Percentiles rank a stretch among this genome's conserved stretches.
These are phyloP conservation scores for Saccostrea echinata DNA, from an alignment of 1,140 invertebrate species.

Conservation along the genomic window DNA sequence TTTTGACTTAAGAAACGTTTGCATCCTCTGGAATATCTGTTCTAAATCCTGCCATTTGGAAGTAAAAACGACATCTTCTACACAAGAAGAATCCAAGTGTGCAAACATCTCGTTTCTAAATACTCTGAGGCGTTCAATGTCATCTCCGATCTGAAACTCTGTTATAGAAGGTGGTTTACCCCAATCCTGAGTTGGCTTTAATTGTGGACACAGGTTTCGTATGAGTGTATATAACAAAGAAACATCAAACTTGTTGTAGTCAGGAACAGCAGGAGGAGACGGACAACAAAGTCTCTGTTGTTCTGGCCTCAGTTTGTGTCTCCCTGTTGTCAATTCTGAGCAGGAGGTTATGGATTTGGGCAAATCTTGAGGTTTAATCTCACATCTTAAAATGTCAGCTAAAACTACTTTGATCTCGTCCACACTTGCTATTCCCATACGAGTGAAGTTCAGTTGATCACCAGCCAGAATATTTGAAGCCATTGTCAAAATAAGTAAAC, in stretches of 20 bases:
- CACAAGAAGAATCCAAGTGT: background rate
- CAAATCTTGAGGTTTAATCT: too few species aligned
- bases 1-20: background rate
- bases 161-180: background rate
- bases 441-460: too few species aligned
- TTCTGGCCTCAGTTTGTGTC: background rate
- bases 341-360: too few species aligned
- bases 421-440: too few species aligned
- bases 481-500: too few species aligned
- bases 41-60: background rate
- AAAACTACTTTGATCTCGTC: too few species aligned
- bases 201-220: background rate
- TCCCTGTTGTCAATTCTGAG: background rate
- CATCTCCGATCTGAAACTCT: background rate
- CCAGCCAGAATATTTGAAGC: too few species aligned
- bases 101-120: background rate
- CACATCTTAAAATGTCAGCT: too few species aligned
- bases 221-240: background rate
- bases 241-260: background rate
- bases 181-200: background rate
- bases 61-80: background rate
- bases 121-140: background rate
- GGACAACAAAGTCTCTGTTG: background rate
- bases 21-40: background rate
- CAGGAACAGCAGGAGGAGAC: background rate